Conservation (phyloP, 2,888 invertebrate genomes). For the Adela reaumurella region DNA sequence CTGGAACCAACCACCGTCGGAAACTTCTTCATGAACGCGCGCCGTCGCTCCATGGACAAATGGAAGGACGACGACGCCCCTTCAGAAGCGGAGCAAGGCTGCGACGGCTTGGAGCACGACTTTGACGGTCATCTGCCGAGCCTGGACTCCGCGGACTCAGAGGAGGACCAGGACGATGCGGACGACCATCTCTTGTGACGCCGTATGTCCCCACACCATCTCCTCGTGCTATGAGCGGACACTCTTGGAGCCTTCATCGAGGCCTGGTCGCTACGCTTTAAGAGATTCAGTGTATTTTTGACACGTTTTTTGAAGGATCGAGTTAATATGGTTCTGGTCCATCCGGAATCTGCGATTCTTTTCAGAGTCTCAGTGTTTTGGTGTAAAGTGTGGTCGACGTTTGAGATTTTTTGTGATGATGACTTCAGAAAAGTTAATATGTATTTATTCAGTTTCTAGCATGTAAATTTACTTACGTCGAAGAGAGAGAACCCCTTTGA, state of each 20-base stretch:
- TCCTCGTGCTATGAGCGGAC: slow-evolving; percentile 43
- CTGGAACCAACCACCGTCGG: slow-evolving; percentile 97
- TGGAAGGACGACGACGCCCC: slow-evolving; percentile 93
- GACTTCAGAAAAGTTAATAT: too few species aligned
- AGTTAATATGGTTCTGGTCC: too few species aligned
- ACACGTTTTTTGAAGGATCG: too few species aligned
- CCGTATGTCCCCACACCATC: slow-evolving; percentile 36
- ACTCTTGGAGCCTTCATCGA: slow-evolving; percentile 26
- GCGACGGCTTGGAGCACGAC: slow-evolving; percentile 44
- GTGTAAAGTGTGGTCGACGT: too few species aligned
- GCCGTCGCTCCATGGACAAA: slow-evolving; percentile 95
- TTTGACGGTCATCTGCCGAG: slow-evolving; percentile 29
- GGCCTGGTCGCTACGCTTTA: too few species aligned
- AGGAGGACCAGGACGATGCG: slow-evolving; percentile 41
- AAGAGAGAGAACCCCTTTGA: too few species aligned
- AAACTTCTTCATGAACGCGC: slow-evolving; percentile 99
- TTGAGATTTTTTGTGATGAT: too few species aligned
- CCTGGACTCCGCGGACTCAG: slow-evolving; percentile 42
- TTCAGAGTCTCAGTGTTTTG: too few species aligned
- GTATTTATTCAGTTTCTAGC: too few species aligned
- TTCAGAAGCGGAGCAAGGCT: slow-evolving; percentile 30
- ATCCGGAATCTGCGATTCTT: too few species aligned
- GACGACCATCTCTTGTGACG: slow-evolving; percentile 56
- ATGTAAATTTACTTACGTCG: too few species aligned
- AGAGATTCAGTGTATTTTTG: too few species aligned